phyloP scores from a whole-genome alignment of 2,113 vertebrate species.

The Myocastor coypus region DNA sequence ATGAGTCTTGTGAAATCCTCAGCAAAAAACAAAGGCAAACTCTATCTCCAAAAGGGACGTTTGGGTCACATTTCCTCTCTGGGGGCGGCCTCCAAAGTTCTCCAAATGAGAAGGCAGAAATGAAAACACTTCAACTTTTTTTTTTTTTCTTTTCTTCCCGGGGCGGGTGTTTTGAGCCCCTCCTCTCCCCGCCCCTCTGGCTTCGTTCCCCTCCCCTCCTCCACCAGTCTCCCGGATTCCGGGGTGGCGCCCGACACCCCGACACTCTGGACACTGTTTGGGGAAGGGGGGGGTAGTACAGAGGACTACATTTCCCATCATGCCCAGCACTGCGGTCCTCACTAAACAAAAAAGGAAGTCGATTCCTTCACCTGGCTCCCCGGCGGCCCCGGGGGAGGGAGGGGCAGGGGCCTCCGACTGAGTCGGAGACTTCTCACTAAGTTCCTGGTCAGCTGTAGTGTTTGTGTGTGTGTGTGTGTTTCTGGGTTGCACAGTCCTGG shows the following conservation, averaged over 20 bases:
- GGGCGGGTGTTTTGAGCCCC: constrained; percentile 72
- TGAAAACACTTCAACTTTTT: constrained; percentile 86
- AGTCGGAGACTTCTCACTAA: constrained; percentile 65
- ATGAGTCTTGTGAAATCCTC: constrained; percentile 75
- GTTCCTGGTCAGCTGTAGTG: constrained; percentile 67
- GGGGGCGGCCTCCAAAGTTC: constrained; percentile 81
- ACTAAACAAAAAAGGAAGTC: constrained; percentile 82
- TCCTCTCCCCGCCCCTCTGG: constrained; percentile 69
- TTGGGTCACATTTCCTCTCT: constrained; percentile 80
- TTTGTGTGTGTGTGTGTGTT: constrained; percentile 23
- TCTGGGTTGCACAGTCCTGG: constrained; percentile 78
- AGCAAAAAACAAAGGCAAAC: constrained; percentile 80
- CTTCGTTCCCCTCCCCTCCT: constrained; percentile 50
- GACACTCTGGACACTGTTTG: constrained; percentile 67
- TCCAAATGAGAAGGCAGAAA: constrained; percentile 81
- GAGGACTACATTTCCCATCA: constrained; percentile 89
- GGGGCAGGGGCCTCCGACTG: constrained; percentile 67
- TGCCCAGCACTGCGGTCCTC: constrained; percentile 83
- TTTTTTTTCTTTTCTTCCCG: constrained; percentile 65
- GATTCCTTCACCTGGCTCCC: constrained; percentile 76
- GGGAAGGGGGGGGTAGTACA: constrained; percentile 75
- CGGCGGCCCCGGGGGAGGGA: constrained; percentile 74
- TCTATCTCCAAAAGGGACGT: constrained; percentile 77
- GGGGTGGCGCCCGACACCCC: constrained; percentile 70
- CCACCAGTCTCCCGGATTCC: constrained; percentile 47